Evolutionary conservation across 2,888 invertebrate species (phyloP).

Genomic region (Orthosia gothica): DNA sequence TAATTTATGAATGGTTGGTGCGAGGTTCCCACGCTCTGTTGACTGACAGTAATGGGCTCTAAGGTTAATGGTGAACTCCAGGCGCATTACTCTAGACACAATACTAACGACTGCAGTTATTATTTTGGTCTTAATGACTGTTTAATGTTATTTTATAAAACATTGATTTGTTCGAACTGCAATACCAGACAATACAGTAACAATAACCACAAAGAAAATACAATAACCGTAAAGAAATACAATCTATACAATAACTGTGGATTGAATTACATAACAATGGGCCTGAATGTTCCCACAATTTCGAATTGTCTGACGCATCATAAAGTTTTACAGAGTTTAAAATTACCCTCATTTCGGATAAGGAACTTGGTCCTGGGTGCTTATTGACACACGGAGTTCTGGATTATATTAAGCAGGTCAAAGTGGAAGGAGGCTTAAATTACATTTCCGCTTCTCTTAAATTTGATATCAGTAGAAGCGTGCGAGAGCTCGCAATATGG

Average conservation of each 20-base stretch:
- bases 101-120: conserved; percentile 11
- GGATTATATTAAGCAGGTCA: conserved; percentile 38
- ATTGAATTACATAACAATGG: conserved; percentile 58
- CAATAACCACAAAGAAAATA: conserved; percentile 34
- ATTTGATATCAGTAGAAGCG: conserved; percentile 53
- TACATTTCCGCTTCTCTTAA: conserved; percentile 49
- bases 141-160: conserved; percentile 16
- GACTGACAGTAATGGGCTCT: conserved; percentile 42
- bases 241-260: conserved; percentile 41
- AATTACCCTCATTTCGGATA: conserved; percentile 48
- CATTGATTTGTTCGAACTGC: conserved; percentile 14
- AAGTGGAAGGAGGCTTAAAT: conserved; percentile 52
- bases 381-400: conserved; percentile 40
- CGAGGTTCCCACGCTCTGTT: conserved; percentile 63
- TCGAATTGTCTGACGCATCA: conserved; percentile 50
- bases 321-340: conserved; percentile 51
- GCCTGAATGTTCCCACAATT: conserved; percentile 54
- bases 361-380: conserved; percentile 27
- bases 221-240: conserved; percentile 53
- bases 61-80: conserved; percentile 47
- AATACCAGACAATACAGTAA: conserved; percentile 7
- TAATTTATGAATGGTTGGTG: conserved; percentile 56
- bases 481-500: conserved; percentile 62
- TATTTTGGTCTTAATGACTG: conserved; percentile 11
- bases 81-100: conserved; percentile 30